These are phyloP conservation scores for Equus quagga DNA, from an alignment of 2,113 vertebrate genomes.

Conservation along the genomic window DNA sequence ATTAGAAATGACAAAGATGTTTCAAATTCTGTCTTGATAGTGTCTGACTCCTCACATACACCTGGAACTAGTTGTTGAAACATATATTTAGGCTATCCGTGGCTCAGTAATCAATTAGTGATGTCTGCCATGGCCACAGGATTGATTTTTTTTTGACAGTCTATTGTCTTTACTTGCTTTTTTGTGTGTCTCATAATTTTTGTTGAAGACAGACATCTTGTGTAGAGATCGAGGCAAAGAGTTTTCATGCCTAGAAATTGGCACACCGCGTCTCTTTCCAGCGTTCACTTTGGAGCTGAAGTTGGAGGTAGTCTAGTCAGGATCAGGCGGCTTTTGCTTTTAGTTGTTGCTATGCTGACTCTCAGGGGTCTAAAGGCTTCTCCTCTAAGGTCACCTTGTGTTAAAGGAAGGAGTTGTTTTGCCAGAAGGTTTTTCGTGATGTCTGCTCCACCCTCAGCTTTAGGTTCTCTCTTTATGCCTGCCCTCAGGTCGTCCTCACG, in stretches of 20 bases:
- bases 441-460: not conserved
- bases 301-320: too few relatives aligned
- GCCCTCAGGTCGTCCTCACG: rapidly evolving
- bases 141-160: not conserved
- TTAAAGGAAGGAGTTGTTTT: too few relatives aligned
- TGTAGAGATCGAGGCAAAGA: not conserved
- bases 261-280: not conserved
- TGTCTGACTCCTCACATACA: not conserved
- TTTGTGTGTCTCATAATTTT: too few relatives aligned
- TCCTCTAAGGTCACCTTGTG: not conserved
- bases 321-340: not conserved
- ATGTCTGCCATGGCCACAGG: not conserved
- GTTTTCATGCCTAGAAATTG: too few relatives aligned
- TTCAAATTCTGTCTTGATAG: not conserved
- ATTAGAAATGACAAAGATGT: not conserved
- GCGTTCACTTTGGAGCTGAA: rapidly evolving
- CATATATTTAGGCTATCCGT: too few relatives aligned
- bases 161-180: not conserved
- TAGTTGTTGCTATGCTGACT: not conserved
- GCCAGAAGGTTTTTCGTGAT: not conserved
- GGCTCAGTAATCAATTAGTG: not conserved
- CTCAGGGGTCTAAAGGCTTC: not conserved
- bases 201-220: not conserved
- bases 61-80: too few relatives aligned
- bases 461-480: not conserved